Conservation (phyloP, 2,113 vertebrate genomes). For the Oxygymnocypris stewartii region DNA sequence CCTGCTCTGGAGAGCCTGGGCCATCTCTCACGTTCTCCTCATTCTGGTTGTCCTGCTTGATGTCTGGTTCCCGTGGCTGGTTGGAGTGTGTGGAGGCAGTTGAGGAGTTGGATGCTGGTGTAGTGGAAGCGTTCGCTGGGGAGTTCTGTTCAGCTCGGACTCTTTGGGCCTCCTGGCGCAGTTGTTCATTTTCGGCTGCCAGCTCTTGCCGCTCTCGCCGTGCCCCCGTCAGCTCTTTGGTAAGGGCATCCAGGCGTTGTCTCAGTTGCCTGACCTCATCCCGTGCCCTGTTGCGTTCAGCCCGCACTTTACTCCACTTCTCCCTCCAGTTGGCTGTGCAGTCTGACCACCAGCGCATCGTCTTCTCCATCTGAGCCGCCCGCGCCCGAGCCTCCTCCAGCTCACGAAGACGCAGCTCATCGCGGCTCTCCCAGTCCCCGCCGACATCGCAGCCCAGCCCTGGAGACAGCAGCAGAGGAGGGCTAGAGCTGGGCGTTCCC, state of each 20-base stretch:
- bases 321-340: constrained; percentile 98
- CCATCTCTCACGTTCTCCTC: constrained; percentile 65
- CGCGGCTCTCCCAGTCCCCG: constrained; percentile 92
- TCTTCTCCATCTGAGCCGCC: constrained; percentile 97
- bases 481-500: constrained; percentile 85
- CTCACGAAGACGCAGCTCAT: constrained; percentile 91
- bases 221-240: constrained; percentile 88
- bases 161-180: constrained; percentile 71
- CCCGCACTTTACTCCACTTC: constrained; percentile 98
- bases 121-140: constrained; percentile 26
- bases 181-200: constrained; percentile 79
- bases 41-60: constrained; percentile 52
- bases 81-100: constrained; percentile 59
- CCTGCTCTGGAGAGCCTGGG: constrained; percentile 75
- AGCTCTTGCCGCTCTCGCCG: constrained; percentile 87
- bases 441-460: constrained; percentile 73
- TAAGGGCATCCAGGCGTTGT: constrained; percentile 87
- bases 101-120: constrained; percentile 61
- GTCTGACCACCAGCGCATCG: constrained; percentile 99
- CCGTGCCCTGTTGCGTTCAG: constrained; percentile 89
- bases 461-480: constrained; percentile 76
- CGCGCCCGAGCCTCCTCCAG: constrained; percentile 92
- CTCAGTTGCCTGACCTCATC: constrained; percentile 93
- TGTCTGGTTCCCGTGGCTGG: constrained; percentile 57
- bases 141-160: constrained; percentile 55